Evolutionary conservation across 2,113 vertebrate genomes (phyloP).

Genomic region (Astatotilapia flaviijosephi): DNA sequence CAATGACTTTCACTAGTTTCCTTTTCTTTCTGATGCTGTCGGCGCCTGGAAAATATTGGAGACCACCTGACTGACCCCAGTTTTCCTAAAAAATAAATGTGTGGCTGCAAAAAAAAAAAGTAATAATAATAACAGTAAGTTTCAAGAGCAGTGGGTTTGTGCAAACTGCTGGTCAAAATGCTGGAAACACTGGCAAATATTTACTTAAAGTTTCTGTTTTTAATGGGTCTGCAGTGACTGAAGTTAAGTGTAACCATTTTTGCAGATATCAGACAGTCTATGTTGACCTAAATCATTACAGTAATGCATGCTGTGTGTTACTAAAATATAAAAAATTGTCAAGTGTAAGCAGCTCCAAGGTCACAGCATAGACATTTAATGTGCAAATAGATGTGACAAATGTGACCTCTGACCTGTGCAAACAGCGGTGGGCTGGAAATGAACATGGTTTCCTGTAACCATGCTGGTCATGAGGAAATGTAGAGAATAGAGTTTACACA

Average conservation of each 20-base stretch:
- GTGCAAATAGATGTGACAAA: conserved; percentile 37
- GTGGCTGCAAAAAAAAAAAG: background rate
- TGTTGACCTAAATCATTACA: background rate
- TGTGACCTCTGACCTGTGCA: conserved; percentile 43
- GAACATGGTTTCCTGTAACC: conserved; percentile 64
- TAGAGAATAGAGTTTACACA: conserved; percentile 52
- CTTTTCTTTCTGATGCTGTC: background rate
- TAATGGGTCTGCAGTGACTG: background rate
- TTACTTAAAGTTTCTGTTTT: background rate
- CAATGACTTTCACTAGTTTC: background rate
- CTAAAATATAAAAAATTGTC: background rate
- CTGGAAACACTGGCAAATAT: background rate
- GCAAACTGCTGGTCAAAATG: background rate
- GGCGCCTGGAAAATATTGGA: background rate
- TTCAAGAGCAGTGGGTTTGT: background rate
- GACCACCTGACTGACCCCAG: background rate
- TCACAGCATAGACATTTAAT: conserved; percentile 15
- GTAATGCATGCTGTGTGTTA: background rate
- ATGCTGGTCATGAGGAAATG: conserved; percentile 55
- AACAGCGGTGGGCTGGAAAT: conserved; percentile 50
- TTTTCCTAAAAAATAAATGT: background rate
- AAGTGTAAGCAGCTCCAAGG: background rate
- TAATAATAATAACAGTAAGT: background rate
- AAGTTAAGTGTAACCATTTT: background rate
- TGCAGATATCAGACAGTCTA: background rate